Evolutionary conservation across 2,888 invertebrate species (phyloP).

Genomic region (Eristalinus sepulchralis): DNA sequence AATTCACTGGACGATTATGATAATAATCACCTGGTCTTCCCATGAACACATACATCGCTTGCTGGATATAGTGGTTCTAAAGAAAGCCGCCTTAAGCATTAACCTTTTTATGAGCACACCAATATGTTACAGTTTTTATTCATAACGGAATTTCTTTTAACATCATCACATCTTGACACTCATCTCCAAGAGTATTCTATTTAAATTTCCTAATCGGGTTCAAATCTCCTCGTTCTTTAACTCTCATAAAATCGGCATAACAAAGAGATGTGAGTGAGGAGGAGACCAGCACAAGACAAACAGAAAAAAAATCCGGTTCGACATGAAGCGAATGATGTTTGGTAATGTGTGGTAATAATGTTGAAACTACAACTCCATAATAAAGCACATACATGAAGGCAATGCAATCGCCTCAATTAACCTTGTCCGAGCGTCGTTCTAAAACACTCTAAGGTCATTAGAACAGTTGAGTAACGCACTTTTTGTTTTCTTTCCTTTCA

Average conservation of each 20-base stretch:
- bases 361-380: conserved; percentile 39
- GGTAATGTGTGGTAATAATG: conserved; percentile 44
- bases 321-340: conserved; percentile 49
- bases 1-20: neutral
- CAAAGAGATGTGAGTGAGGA: conserved; percentile 35
- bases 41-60: neutral
- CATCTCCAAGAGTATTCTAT: conserved; percentile 28
- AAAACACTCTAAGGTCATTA: conserved; percentile 62
- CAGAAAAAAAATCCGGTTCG: conserved; percentile 34
- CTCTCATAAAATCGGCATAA: conserved; percentile 53
- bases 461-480: conserved; percentile 67
- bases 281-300: conserved; percentile 2
- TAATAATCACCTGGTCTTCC: neutral
- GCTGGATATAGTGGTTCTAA: conserved; percentile 20
- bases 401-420: conserved; percentile 64
- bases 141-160: conserved; percentile 44
- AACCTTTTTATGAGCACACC: conserved; percentile 31
- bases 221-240: conserved; percentile 32
- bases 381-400: conserved; percentile 29
- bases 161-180: conserved; percentile 35
- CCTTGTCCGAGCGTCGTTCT: conserved; percentile 58
- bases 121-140: conserved; percentile 37
- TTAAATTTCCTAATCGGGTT: conserved; percentile 54
- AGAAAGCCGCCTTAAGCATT: neutral
- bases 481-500: conserved; percentile 80